These are phyloP conservation scores for Perca flavescens DNA, from an alignment of 2,113 vertebrate genomes.

Conservation along the genomic window DNA sequence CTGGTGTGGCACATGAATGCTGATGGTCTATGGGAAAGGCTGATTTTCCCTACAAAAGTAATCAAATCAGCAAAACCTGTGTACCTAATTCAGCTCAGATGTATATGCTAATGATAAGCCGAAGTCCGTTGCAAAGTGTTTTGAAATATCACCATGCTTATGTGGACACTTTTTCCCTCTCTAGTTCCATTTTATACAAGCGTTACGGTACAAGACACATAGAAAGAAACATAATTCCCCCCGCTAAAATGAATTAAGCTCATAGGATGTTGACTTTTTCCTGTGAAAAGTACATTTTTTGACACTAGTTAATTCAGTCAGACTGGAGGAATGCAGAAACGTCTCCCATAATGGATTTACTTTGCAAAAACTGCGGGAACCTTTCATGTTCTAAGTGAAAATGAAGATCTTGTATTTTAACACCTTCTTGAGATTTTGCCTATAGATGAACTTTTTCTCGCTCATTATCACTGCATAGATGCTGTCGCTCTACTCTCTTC, in stretches of 20 bases:
- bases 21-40: slow-evolving; percentile 1
- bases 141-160: not conserved
- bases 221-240: not conserved
- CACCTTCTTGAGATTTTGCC: slow-evolving; percentile 74
- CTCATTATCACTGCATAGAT: slow-evolving; percentile 82
- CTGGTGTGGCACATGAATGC: slow-evolving; percentile 11
- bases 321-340: not conserved
- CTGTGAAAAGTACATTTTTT: slow-evolving; percentile 25
- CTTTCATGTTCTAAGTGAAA: slow-evolving; percentile 78
- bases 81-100: not conserved
- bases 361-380: slow-evolving; percentile 35
- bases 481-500: slow-evolving; percentile 66
- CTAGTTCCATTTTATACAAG: not conserved
- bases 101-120: not conserved
- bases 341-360: slow-evolving; percentile 25
- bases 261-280: slow-evolving; percentile 24
- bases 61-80: not conserved
- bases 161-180: not conserved
- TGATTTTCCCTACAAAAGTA: not conserved
- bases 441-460: slow-evolving; percentile 83
- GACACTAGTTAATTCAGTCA: slow-evolving; percentile 12
- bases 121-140: not conserved
- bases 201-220: not conserved
- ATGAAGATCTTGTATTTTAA: slow-evolving; percentile 75
- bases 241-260: slow-evolving; percentile 30